Conservation (phyloP, 2,113 vertebrate genomes). For the Zingel zingel region DNA sequence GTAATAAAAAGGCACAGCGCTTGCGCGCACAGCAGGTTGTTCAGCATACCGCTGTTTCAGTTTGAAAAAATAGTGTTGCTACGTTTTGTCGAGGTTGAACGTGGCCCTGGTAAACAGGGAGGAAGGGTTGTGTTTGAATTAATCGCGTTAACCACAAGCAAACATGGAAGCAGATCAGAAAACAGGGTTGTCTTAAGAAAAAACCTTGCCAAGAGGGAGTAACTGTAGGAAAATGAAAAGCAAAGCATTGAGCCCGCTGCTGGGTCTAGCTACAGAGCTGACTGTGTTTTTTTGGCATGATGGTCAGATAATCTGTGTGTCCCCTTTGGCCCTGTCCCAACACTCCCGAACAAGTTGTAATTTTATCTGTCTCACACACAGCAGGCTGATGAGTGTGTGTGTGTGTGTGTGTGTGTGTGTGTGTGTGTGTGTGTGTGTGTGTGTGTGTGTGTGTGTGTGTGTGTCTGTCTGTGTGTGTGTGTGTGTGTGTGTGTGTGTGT, state of each 20-base stretch:
- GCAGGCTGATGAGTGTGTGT: neutral
- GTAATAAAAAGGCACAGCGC: no score
- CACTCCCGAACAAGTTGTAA: conserved; percentile 28
- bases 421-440: neutral
- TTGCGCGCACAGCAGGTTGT: no score
- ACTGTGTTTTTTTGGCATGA: conserved; percentile 12
- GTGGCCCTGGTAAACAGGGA: neutral
- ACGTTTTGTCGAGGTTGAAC: no score
- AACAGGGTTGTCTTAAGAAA: neutral
- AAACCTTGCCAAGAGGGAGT: neutral
- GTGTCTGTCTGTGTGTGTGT: conserved; percentile 12
- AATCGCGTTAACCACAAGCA: neutral
- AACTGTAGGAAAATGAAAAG: conserved; percentile 1
- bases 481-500: neutral
- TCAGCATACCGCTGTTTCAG: no score
- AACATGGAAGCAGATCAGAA: neutral
- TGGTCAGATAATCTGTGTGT: conserved; percentile 31
- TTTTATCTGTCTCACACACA: conserved; percentile 12
- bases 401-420: conserved; percentile 29
- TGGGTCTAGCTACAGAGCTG: neutral
- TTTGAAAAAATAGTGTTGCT: no score
- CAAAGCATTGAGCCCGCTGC: conserved; percentile 1
- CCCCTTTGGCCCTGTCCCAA: conserved; percentile 16
- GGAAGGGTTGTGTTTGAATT: neutral
- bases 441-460: neutral